These are phyloP conservation scores for Argyrosomus japonicus DNA, from an alignment of 2,113 vertebrate genomes.

Conservation along the genomic window DNA sequence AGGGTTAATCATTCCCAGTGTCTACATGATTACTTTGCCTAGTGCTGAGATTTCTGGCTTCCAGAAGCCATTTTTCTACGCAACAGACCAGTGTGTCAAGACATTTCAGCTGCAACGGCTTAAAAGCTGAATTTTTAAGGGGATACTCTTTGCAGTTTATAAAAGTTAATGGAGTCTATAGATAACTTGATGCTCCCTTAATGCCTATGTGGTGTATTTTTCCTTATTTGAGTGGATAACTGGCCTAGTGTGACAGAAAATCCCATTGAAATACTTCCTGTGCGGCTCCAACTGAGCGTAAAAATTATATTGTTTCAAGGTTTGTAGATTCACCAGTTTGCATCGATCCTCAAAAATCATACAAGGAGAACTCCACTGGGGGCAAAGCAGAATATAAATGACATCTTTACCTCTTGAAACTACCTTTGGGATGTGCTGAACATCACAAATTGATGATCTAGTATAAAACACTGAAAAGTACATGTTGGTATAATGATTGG, in stretches of 20 bases:
- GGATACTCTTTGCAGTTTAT: slow-evolving; percentile 4
- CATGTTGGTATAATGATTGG: slow-evolving; percentile 10
- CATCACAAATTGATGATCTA: slow-evolving; percentile 12
- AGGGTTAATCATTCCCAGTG: slow-evolving; percentile 35
- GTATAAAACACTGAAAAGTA: slow-evolving; percentile 8
- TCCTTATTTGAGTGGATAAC: slow-evolving; percentile 25
- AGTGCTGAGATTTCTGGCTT: slow-evolving; percentile 11
- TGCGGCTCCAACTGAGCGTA: neutral
- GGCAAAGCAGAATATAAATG: slow-evolving; percentile 1
- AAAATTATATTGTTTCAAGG: neutral
- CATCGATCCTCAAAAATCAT: neutral
- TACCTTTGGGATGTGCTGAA: slow-evolving; percentile 16
- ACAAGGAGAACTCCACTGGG: neutral
- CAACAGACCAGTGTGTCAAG: slow-evolving; percentile 24
- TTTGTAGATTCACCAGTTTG: neutral
- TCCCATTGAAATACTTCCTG: neutral
- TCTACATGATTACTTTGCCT: slow-evolving; percentile 25
- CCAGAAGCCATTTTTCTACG: neutral
- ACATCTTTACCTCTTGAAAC: neutral
- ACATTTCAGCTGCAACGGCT: slow-evolving; percentile 14
- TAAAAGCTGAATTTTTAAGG: slow-evolving; percentile 24
- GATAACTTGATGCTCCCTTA: slow-evolving; percentile 27
- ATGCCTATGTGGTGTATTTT: neutral
- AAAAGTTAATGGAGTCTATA: slow-evolving; percentile 50
- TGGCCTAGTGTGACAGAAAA: neutral